Conservation (phyloP, 2,113 vertebrate genomes). For the Pao palembangensis region DNA sequence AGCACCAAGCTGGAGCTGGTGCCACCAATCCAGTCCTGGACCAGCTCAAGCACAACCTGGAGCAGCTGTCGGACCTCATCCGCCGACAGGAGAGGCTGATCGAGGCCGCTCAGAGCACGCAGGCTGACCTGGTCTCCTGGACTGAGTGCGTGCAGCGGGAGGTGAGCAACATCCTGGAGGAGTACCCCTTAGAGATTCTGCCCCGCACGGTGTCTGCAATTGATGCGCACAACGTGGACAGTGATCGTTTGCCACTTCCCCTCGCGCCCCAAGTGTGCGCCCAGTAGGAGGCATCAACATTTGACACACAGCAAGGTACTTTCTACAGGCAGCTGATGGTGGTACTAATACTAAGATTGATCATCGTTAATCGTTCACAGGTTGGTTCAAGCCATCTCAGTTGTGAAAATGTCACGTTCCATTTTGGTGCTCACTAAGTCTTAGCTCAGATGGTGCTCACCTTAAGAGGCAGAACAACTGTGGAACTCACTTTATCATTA, state of each 20-base stretch:
- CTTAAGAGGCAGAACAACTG: no score
- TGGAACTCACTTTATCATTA: no score
- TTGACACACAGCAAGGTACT: not conserved
- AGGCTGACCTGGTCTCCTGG: conserved; percentile 89
- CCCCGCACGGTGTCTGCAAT: conserved; percentile 81
- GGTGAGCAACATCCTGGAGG: conserved; percentile 85
- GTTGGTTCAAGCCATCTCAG: no score
- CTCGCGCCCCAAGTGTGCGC: conserved; percentile 90
- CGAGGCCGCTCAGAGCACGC: conserved; percentile 82
- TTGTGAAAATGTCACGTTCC: no score
- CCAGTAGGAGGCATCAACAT: conserved; percentile 63
- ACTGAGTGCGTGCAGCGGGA: conserved; percentile 81
- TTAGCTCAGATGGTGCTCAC: no score
- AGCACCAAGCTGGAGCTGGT: conserved; percentile 66
- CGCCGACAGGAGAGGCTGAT: conserved; percentile 84
- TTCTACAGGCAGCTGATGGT: not conserved
- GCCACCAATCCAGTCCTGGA: conserved; percentile 78
- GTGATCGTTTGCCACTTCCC: conserved; percentile 86
- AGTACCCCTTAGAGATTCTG: conserved; percentile 84
- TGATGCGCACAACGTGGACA: conserved; percentile 88
- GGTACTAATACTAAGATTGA: no score
- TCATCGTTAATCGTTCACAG: no score
- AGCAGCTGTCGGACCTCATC: conserved; percentile 82
- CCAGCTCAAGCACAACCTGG: conserved; percentile 86
- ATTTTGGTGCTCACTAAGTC: no score